Evolutionary conservation across 2,113 vertebrate species (phyloP).

Genomic region (Tragulus kanchil): DNA sequence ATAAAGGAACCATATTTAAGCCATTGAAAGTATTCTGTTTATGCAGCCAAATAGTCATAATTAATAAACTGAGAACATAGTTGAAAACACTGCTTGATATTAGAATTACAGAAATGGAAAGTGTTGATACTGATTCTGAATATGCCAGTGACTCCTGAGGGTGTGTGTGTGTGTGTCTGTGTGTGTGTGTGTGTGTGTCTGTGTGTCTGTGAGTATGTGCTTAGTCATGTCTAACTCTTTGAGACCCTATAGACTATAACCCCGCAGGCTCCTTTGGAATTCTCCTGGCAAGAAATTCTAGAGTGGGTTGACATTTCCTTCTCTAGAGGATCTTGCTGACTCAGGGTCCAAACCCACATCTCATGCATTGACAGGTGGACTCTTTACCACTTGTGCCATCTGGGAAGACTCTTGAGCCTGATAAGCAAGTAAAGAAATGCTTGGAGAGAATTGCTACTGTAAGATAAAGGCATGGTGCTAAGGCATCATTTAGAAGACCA

Average conservation of each 20-base stretch:
- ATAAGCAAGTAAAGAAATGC: neutral
- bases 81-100: neutral
- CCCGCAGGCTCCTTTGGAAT: no score
- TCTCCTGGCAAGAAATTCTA: neutral
- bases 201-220: no score
- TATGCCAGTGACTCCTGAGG: neutral
- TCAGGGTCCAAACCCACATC: neutral
- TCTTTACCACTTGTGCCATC: neutral
- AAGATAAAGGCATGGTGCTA: neutral
- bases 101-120: neutral
- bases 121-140: neutral
- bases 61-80: neutral
- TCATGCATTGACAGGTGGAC: neutral
- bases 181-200: no score
- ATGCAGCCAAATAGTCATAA: neutral
- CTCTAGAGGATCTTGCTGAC: neutral
- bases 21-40: neutral
- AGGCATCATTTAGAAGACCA: neutral
- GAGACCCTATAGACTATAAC: no score
- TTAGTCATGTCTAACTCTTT: no score
- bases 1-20: neutral
- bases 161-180: neutral
- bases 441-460: neutral
- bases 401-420: neutral
- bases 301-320: neutral